Conservation (phyloP, 2,888 invertebrate genomes). For the Tenthredo mesomela region DNA sequence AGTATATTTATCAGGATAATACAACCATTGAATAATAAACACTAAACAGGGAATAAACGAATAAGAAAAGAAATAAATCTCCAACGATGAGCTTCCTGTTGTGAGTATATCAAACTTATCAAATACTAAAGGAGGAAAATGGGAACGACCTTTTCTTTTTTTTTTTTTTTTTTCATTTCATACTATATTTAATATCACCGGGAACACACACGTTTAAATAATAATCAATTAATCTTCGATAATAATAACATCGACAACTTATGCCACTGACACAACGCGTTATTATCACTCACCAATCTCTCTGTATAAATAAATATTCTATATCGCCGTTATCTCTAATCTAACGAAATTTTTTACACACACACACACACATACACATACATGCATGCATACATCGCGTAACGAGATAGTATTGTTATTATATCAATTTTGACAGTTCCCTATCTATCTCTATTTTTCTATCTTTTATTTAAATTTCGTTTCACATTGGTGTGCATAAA, state of each 20-base stretch:
- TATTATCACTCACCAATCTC: neutral
- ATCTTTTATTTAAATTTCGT: neutral
- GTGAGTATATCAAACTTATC: constrained; percentile 66
- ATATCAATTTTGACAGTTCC: constrained; percentile 53
- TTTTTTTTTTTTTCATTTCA: neutral
- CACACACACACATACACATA: too few relatives aligned
- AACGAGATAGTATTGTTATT: too few relatives aligned
- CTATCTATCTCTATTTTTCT: constrained; percentile 46
- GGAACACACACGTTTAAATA: neutral
- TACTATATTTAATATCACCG: neutral
- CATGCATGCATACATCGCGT: too few relatives aligned
- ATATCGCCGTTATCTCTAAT: neutral
- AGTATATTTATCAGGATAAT: neutral
- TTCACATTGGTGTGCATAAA: too few relatives aligned
- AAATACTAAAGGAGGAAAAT: neutral
- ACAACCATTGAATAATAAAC: neutral
- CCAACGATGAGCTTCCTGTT: constrained; percentile 76
- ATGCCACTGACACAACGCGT: neutral
- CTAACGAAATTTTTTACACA: neutral
- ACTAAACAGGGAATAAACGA: neutral
- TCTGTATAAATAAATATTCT: neutral
- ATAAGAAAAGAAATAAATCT: neutral
- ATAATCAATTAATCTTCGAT: neutral
- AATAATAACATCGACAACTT: neutral
- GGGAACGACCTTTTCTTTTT: constrained; percentile 37